phyloP scores from a whole-genome alignment of 2,888 invertebrate species.

The Homarus gammarus region DNA sequence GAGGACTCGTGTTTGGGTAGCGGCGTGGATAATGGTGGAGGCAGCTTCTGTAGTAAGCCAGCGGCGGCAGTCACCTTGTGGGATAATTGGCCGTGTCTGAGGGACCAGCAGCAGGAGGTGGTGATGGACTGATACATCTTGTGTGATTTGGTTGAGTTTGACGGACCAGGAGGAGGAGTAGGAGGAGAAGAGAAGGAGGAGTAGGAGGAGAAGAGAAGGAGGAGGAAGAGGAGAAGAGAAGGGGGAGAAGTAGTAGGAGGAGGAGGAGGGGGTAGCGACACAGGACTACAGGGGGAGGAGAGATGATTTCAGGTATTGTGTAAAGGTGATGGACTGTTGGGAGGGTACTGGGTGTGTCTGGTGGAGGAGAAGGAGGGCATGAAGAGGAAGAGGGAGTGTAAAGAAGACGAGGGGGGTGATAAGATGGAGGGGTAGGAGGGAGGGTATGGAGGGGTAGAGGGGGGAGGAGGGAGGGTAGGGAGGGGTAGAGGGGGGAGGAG shows the following conservation, averaged over 20 bases:
- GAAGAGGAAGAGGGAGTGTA: neutral
- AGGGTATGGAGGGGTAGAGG: neutral
- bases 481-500: neutral
- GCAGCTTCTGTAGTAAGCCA: no score
- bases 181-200: neutral
- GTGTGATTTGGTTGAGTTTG: no score
- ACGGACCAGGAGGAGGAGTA: no score
- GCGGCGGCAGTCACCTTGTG: no score
- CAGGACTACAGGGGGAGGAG: neutral
- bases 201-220: neutral
- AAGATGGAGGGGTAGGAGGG: neutral
- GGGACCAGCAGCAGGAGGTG: no score
- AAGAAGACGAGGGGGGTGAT: neutral
- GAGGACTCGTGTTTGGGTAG: neutral
- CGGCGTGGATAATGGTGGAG: neutral
- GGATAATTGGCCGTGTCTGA: no score
- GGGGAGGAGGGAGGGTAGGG: neutral
- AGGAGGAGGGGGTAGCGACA: neutral
- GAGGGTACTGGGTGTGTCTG: no score
- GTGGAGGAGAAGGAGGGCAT: neutral
- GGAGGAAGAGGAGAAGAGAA: neutral
- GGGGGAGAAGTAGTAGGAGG: neutral
- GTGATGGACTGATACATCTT: no score
- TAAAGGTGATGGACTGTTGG: no score
- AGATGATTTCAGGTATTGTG: no score